These are phyloP conservation scores for Neosilurus hyrtlii DNA, from an alignment of 2,797 vertebrate species.

Conservation along the genomic window DNA sequence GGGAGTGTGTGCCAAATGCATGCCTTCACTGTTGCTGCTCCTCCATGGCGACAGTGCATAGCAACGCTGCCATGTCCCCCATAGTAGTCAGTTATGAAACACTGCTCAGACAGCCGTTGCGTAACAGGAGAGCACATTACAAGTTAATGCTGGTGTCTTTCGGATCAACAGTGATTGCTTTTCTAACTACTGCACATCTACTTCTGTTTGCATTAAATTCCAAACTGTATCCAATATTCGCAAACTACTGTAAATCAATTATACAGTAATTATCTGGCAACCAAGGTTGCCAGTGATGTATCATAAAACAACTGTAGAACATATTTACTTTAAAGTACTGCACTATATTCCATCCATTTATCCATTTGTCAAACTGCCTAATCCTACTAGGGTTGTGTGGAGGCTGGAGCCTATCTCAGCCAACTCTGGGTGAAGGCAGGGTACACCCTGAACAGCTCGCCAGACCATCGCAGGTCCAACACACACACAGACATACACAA, in stretches of 20 bases:
- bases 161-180: slow-evolving; percentile 17
- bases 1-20: slow-evolving; percentile 41
- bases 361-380: too few relatives aligned
- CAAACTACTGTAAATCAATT: background rate
- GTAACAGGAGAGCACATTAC: slow-evolving; percentile 59
- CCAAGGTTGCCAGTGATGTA: background rate
- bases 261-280: background rate
- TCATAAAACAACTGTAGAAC: too few relatives aligned
- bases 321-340: background rate
- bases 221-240: background rate
- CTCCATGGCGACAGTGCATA: slow-evolving; percentile 45
- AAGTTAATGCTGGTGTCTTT: slow-evolving; percentile 19
- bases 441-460: too few relatives aligned
- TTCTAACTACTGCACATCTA: background rate
- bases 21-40: slow-evolving; percentile 38
- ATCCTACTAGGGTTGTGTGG: too few relatives aligned
- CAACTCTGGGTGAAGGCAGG: too few relatives aligned
- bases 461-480: too few relatives aligned
- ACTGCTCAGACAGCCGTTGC: slow-evolving; percentile 52
- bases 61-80: slow-evolving; percentile 54
- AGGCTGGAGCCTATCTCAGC: too few relatives aligned
- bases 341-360: background rate
- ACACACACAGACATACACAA: too few relatives aligned
- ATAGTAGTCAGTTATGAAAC: slow-evolving; percentile 60
- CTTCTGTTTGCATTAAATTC: background rate